Evolutionary conservation across 2,797 vertebrate genomes (phyloP).

Genomic region (Hyperoplus immaculatus): DNA sequence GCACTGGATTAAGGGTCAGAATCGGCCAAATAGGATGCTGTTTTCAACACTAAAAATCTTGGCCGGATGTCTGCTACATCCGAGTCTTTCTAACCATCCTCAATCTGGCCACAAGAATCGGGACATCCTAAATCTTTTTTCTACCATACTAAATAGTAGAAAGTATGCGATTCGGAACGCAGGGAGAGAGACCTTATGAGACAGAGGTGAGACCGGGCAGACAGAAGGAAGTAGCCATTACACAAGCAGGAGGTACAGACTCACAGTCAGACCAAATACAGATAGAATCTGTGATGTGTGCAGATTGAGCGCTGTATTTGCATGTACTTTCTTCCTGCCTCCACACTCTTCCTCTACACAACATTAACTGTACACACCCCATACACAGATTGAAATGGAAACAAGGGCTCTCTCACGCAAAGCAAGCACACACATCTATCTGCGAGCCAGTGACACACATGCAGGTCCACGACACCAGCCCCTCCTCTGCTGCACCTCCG

Average conservation of each 20-base stretch:
- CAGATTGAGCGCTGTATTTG: slow-evolving; percentile 43
- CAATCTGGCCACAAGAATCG: no score
- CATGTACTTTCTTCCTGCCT: slow-evolving; percentile 43
- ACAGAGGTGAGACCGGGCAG: background rate
- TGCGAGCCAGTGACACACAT: background rate
- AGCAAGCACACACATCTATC: background rate
- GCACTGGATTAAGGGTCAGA: no score
- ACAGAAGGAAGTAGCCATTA: slow-evolving; percentile 11
- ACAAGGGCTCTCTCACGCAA: slow-evolving; percentile 4
- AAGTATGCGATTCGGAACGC: no score
- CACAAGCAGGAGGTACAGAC: background rate
- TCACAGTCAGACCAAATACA: slow-evolving; percentile 5
- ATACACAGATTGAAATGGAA: slow-evolving; percentile 10
- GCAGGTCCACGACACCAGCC: background rate
- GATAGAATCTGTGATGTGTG: slow-evolving; percentile 25
- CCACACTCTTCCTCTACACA: slow-evolving; percentile 8
- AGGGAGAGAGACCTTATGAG: background rate
- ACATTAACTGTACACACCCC: background rate
- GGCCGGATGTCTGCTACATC: no score
- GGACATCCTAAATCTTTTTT: no score
- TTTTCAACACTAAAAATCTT: no score
- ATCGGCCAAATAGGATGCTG: no score
- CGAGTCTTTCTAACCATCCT: no score
- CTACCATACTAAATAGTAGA: no score
- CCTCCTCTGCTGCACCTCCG: background rate